Base-by-base conservation (phyloP, 2,888 invertebrate genomes). In the Phalangium opilio region DNA sequence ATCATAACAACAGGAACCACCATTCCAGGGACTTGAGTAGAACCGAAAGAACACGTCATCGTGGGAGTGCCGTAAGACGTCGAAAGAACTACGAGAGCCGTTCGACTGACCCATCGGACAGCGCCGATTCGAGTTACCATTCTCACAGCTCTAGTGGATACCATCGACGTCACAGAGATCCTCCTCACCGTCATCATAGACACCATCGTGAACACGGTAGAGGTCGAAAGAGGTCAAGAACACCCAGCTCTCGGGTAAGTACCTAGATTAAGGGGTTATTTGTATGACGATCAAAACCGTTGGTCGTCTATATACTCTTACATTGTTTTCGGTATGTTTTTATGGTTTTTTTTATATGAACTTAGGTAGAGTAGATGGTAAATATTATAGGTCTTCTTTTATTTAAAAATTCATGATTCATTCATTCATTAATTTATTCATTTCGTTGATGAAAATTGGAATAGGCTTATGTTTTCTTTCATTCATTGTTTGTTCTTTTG, bases 241-340 rank as follows among this genome's bases (percentile, higher is more conserved):
- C 15, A 12, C 38, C 18, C 38, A 38, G 38, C 18, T 38, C 38
- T 17, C 38, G 38, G 38, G 38, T 38, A 38, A 38, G 38, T 38
- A 38, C 38, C n/a, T 27, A 27, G 27, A 27, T 4, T 8, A 27
- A 27, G 27, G 27, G 27, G 27, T 7, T 27, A 27, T 8, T 7
- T 7, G 5, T 7, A 27, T 27, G 8, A 27, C 27, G 5, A 7
- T 27, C 27, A 8, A 27, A 27, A 27, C n/a, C n/a, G n/a, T n/a
- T n/a, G n/a, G n/a, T n/a, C 8, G 27, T 27, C 27, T 27, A 27
- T n/a, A n/a, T 27, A 27, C 27, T 27, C n/a, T n/a, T n/a, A n/a
- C n/a, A n/a, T n/a, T n/a, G n/a, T n/a, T n/a, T n/a, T n/a, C n/a
- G n/a, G n/a, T n/a, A n/a, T n/a, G n/a, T n/a, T n/a, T n/a, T n/a